Base-by-base conservation (phyloP, 2,113 vertebrate genomes). In the Rhinogobius similis region DNA sequence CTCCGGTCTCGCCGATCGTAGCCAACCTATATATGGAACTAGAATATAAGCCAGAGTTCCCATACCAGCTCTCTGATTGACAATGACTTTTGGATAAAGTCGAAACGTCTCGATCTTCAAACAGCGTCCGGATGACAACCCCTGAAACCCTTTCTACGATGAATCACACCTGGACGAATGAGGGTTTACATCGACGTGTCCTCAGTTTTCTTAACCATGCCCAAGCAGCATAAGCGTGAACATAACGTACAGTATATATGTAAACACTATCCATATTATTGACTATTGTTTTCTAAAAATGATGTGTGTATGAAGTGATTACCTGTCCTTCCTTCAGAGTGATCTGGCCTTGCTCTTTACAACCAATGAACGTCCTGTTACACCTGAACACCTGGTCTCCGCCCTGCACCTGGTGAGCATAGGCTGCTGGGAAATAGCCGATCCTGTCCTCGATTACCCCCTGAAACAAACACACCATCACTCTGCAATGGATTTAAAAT, bases 291-390 rank as follows among this genome's bases (percentile, higher is more conserved):
- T 29, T 29, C 29, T 29, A 29, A 29, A 29, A 2, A 29, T 5
- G 29, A 29, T 29, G 29, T 32, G 1, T 8, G 8, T 21, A 11
- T 23, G 50, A n/a, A 32, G 9, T 59, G 26, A 32, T n/a, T 86
- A 98, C 98, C 94, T 98, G 98, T 67, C 96, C 98, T 80, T 98
- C 96, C 78, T 98, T 99, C 78, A 98, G 86, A 2, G 95, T 97
- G 88, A 98, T 96, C 86, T 98, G 96, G 24, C 96, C 96, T 86
- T 98, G 96, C 62, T 98, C 96, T 82, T 96, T 97, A 87, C 95
- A 96, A 74, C 98, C 97, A 5, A 93, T 94, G 89, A 98, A 99
- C 0, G 96, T 96, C 82, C 94, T 94, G 77, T 91, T 89, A 79
- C 98, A 99, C 75, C 93, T 92, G 88, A 95, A 98, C 81, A 98